phyloP scores from a whole-genome alignment of 2,113 vertebrate genomes.

The Mormyrus lacerda region DNA sequence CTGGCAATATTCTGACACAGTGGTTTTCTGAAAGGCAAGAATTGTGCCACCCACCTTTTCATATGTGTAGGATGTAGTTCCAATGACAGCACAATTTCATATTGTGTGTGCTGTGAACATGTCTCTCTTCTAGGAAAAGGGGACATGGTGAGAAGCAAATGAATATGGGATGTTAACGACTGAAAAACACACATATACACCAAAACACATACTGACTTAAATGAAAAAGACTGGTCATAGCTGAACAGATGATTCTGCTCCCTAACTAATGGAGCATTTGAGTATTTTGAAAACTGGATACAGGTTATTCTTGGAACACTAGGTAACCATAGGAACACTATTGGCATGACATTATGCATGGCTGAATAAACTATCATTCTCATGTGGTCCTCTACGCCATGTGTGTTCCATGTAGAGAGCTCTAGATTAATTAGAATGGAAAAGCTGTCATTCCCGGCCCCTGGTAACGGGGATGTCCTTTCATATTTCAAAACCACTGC shows the following conservation, averaged over 20 bases:
- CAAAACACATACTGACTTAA: not conserved
- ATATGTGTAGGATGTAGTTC: constrained; percentile 1
- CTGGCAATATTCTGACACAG: constrained; percentile 1
- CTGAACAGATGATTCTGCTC: not conserved
- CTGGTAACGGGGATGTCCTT: not conserved
- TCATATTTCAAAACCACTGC: not conserved
- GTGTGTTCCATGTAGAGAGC: not conserved
- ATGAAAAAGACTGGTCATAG: not conserved
- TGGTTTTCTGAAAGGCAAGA: constrained; percentile 8
- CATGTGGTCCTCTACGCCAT: not conserved
- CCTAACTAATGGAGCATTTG: not conserved
- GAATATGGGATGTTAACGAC: not conserved
- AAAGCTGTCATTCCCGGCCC: not conserved
- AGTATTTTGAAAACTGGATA: not conserved
- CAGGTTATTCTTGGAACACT: not conserved
- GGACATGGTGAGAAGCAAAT: not conserved
- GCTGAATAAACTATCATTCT: not conserved
- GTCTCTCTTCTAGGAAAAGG: not conserved
- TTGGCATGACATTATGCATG: not conserved
- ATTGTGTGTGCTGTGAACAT: not conserved
- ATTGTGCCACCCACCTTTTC: not conserved
- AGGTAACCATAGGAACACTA: not conserved
- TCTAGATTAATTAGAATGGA: not conserved
- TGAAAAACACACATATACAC: not conserved
- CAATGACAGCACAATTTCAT: constrained; percentile 3